A percentile compares a stretch with the other conserved stretches of the same genome.
Conservation (phyloP, 2,888 invertebrate species). For the Mesorhabditis sp. region DNA sequence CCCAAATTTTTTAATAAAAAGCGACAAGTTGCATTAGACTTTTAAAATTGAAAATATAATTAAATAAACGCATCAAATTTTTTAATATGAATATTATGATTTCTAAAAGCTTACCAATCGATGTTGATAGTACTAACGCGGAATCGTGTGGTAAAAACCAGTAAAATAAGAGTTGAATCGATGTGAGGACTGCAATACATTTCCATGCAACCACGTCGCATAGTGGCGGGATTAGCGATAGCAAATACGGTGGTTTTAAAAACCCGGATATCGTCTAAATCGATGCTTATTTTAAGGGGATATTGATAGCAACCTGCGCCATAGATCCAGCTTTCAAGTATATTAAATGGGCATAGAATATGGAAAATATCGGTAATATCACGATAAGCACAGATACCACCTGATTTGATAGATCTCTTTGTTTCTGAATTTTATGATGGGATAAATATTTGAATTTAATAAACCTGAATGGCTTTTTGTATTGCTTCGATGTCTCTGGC, state of each 20-base stretch:
- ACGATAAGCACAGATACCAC: slow-evolving; percentile 18
- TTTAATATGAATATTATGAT: too few species aligned
- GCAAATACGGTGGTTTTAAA: slow-evolving; percentile 24
- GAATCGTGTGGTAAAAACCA: slow-evolving; percentile 33
- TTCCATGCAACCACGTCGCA: slow-evolving; percentile 32
- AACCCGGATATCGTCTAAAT: slow-evolving; percentile 29
- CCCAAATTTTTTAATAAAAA: background rate
- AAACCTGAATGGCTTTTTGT: slow-evolving; percentile 31
- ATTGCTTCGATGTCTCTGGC: slow-evolving; percentile 32
- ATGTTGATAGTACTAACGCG: slow-evolving; percentile 19
- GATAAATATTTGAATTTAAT: background rate
- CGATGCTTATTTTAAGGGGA: background rate
- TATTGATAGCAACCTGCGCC: slow-evolving; percentile 14
- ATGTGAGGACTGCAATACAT: slow-evolving; percentile 20
- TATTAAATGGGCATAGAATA: slow-evolving; percentile 29
- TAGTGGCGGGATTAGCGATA: slow-evolving; percentile 30
- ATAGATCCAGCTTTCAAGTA: slow-evolving; percentile 29
- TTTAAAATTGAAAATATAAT: too few species aligned
- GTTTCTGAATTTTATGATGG: slow-evolving; percentile 22
- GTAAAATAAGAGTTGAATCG: slow-evolving; percentile 32
- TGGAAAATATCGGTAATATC: slow-evolving; percentile 24
- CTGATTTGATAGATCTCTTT: slow-evolving; percentile 28
- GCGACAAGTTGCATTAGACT: too few species aligned
- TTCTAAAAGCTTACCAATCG: background rate
- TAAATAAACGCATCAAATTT: too few species aligned